Percentiles rank a stretch among this genome's conserved stretches.
phyloP scores from a whole-genome alignment of 2,888 invertebrate genomes.

The Meganola albula region DNA sequence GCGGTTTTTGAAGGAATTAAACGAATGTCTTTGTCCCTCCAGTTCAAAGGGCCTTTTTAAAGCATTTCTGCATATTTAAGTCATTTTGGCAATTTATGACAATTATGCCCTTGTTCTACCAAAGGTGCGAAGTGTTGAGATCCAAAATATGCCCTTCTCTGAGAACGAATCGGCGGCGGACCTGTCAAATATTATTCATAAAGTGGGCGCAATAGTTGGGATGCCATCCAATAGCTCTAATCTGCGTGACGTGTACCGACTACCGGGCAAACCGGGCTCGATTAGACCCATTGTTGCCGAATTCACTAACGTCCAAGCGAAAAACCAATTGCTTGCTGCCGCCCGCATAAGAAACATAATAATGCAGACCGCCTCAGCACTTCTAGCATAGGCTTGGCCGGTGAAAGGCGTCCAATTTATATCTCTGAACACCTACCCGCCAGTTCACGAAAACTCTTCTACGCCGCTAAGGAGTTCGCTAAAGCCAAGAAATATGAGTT shows the following conservation, averaged over 20 bases:
- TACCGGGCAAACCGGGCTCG: not conserved
- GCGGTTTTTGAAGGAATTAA: too few species aligned
- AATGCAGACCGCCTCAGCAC: not conserved
- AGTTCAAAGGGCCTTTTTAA: too few species aligned
- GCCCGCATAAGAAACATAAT: not conserved
- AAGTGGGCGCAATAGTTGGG: not conserved
- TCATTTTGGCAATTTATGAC: too few species aligned
- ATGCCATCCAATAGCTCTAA: not conserved
- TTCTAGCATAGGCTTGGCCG: not conserved
- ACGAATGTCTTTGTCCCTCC: too few species aligned
- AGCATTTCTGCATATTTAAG: too few species aligned
- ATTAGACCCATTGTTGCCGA: not conserved
- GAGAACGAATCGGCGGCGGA: not conserved
- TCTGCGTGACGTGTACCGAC: not conserved
- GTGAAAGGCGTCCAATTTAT: not conserved
- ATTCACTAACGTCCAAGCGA: not conserved
- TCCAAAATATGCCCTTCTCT: not conserved
- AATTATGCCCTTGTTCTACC: too few species aligned
- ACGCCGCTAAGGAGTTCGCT: not conserved
- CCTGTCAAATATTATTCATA: not conserved
- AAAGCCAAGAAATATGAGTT: not conserved
- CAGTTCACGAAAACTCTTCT: slow-evolving; percentile 1
- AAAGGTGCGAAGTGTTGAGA: not conserved
- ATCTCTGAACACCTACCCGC: not conserved
- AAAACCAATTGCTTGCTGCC: not conserved